phyloP scores from a whole-genome alignment of 2,797 vertebrate species.

The Chelonia mydas region DNA sequence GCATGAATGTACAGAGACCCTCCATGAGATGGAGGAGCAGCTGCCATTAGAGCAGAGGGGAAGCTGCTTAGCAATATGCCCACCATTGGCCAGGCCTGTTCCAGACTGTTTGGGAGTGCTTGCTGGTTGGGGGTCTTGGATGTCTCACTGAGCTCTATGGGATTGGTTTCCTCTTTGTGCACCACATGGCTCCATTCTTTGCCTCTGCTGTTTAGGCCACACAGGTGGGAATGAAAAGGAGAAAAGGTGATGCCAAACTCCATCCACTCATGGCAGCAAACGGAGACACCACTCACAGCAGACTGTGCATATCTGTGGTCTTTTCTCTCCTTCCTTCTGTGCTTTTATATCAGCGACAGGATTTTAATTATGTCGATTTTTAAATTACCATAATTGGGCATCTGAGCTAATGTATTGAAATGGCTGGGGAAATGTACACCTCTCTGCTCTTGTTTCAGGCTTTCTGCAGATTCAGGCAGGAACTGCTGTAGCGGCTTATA shows the following conservation, averaged over 20 bases:
- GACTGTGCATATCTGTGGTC: background rate
- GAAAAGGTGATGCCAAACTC: background rate
- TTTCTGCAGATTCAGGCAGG: background rate
- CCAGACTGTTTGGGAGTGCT: background rate
- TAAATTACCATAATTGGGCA: background rate
- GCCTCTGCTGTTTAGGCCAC: background rate
- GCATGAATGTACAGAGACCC: background rate
- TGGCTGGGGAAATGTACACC: background rate
- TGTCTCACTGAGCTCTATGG: background rate
- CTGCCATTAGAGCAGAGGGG: background rate
- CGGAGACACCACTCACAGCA: background rate
- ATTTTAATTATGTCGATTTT: background rate
- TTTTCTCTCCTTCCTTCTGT: background rate
- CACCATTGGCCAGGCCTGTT: background rate
- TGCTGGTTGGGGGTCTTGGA: background rate
- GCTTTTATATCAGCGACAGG: background rate
- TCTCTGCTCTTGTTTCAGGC: background rate
- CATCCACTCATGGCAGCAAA: fast-evolving
- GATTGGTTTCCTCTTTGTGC: background rate
- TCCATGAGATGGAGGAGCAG: background rate
- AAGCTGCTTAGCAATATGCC: background rate
- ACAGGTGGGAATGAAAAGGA: background rate
- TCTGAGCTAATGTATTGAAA: fast-evolving
- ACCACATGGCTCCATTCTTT: background rate
- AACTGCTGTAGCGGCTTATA: background rate